Conservation (phyloP, 2,888 invertebrate species). For the Campopleginae sp. region DNA sequence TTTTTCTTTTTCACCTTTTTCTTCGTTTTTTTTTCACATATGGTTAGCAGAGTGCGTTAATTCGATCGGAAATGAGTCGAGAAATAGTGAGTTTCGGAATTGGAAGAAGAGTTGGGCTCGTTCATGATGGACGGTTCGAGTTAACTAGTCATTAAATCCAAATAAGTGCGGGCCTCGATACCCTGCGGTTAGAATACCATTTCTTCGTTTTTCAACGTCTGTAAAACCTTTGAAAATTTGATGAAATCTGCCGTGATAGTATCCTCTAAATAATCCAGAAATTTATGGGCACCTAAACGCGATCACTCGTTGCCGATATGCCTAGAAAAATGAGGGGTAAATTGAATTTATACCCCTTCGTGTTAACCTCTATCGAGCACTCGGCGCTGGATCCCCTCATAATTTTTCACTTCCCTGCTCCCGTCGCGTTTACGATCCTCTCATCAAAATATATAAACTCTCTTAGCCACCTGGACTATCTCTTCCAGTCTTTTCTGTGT, state of each 20-base stretch:
- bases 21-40: slow-evolving; percentile 17
- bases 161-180: not conserved
- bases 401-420: slow-evolving; percentile 42
- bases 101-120: not conserved
- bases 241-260: not conserved
- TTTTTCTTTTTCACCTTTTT: slow-evolving; percentile 17
- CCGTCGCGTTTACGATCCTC: slow-evolving; percentile 51
- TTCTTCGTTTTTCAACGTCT: not conserved
- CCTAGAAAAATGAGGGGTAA: slow-evolving; percentile 47
- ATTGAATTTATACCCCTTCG: slow-evolving; percentile 53
- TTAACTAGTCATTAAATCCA: slow-evolving; percentile 4
- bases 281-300: not conserved
- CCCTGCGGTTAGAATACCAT: no score
- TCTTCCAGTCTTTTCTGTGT: slow-evolving; percentile 1
- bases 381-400: slow-evolving; percentile 45
- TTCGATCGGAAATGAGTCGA: slow-evolving; percentile 34
- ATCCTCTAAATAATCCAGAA: not conserved
- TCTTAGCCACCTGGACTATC: slow-evolving; percentile 4
- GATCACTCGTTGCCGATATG: slow-evolving; percentile 23
- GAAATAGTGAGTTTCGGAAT: not conserved
- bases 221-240: not conserved
- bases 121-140: not conserved
- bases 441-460: slow-evolving; percentile 48
- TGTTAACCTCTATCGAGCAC: slow-evolving; percentile 28
- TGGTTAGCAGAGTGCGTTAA: slow-evolving; percentile 31